Conservation (phyloP, 2,113 vertebrate species). For the Nesogale talazaci region DNA sequence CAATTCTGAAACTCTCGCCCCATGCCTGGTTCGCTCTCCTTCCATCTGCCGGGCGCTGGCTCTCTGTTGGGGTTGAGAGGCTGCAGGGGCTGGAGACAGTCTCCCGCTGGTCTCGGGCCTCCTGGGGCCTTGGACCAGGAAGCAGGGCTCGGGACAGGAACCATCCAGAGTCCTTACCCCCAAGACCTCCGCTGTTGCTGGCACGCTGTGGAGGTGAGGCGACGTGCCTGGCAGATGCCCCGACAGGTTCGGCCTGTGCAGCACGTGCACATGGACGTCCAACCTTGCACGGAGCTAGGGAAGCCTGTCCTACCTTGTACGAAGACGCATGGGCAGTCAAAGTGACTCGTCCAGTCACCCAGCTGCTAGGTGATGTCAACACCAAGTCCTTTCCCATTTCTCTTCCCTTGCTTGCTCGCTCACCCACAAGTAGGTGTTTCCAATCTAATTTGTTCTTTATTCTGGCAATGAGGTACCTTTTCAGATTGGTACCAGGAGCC, state of each 20-base stretch:
- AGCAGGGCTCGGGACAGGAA: accelerated
- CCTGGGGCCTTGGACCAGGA: background rate
- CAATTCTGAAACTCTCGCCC: accelerated
- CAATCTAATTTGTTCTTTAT: background rate
- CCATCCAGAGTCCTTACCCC: background rate
- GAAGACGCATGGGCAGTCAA: background rate
- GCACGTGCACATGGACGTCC: background rate
- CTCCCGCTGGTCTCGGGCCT: background rate
- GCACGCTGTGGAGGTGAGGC: background rate
- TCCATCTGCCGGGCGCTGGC: accelerated
- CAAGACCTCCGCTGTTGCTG: background rate
- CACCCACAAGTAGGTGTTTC: background rate
- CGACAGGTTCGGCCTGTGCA: too few relatives aligned
- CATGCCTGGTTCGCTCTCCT: background rate
- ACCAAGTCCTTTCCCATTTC: too few relatives aligned
- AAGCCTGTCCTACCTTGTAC: background rate
- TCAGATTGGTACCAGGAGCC: background rate
- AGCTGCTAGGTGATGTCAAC: background rate
- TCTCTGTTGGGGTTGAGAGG: accelerated
- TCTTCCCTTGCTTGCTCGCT: background rate
- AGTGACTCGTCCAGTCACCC: background rate
- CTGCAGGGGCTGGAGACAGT: accelerated
- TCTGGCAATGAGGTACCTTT: background rate
- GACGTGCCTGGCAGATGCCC: background rate
- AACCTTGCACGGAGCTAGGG: background rate